A percentile compares a stretch with the other conserved stretches of the same genome.
These are phyloP conservation scores for Drosophila guanche DNA, from an alignment of 1,140 invertebrate species.

Conservation along the genomic window DNA sequence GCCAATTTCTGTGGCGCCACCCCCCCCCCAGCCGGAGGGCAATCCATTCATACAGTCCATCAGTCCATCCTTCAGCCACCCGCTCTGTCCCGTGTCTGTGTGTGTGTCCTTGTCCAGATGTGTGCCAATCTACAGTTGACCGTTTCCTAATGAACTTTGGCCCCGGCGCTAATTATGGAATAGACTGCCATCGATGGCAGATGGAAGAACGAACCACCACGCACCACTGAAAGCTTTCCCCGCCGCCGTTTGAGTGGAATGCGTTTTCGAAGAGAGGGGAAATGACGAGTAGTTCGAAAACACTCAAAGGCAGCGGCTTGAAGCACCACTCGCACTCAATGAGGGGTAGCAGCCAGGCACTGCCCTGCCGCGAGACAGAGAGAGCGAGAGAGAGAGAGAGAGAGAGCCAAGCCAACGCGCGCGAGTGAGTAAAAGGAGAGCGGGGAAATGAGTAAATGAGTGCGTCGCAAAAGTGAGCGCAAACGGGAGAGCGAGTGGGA, in stretches of 20 bases:
- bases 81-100: conserved; percentile 8
- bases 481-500: not conserved
- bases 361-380: not conserved
- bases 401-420: not conserved
- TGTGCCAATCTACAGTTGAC: conserved; percentile 54
- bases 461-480: not conserved
- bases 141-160: conserved; percentile 64
- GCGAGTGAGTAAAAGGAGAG: conserved; percentile 12
- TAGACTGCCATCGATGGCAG: no score
- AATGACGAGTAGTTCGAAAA: conserved; percentile 13
- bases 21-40: not conserved
- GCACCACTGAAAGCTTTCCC: conserved; percentile 23
- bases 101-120: conserved; percentile 49
- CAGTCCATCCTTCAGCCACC: conserved; percentile 4
- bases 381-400: not conserved
- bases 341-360: conserved; percentile 22
- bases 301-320: conserved; percentile 18
- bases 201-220: not conserved
- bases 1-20: conserved; percentile 4
- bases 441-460: no score
- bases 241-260: conserved; percentile 6
- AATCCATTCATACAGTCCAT: conserved; percentile 1
- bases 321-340: conserved; percentile 19
- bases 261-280: conserved; percentile 56
- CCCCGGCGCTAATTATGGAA: conserved; percentile 41